Percentiles rank a stretch among this genome's conserved stretches.
Evolutionary conservation across 2,797 vertebrate genomes (phyloP).

Genomic region (Telmatherina bonti): DNA sequence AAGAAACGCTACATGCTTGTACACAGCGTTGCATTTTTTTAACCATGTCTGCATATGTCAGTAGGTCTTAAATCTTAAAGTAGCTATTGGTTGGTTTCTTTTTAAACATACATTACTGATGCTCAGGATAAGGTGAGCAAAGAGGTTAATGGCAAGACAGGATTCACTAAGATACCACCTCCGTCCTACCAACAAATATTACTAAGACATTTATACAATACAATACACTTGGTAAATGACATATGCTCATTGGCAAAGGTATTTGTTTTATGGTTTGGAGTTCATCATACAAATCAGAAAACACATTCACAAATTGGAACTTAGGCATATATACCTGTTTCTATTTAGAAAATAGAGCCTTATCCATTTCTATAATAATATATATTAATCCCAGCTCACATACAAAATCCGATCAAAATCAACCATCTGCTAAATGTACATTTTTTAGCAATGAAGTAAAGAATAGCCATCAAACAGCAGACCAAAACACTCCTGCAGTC

Average conservation of each 20-base stretch:
- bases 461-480: neutral
- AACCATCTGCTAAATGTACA: conserved; percentile 1
- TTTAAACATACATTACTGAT: conserved; percentile 4
- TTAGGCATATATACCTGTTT: neutral
- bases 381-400: neutral
- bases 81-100: conserved; percentile 3
- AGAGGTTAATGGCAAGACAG: conserved; percentile 58
- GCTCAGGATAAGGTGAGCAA: neutral
- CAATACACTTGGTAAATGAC: conserved; percentile 1
- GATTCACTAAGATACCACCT: conserved; percentile 4
- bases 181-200: conserved; percentile 40
- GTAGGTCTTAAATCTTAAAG: neutral
- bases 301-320: neutral
- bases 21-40: too few relatives aligned
- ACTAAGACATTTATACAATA: conserved; percentile 23
- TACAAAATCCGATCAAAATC: neutral
- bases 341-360: conserved; percentile 1
- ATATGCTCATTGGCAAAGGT: conserved; percentile 1
- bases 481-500: conserved; percentile 2
- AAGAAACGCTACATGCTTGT: too few relatives aligned
- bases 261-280: neutral
- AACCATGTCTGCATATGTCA: neutral
- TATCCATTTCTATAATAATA: neutral
- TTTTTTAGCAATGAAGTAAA: neutral
- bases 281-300: neutral